phyloP scores from a whole-genome alignment of 2,113 vertebrate genomes.

The Polypterus senegalus region DNA sequence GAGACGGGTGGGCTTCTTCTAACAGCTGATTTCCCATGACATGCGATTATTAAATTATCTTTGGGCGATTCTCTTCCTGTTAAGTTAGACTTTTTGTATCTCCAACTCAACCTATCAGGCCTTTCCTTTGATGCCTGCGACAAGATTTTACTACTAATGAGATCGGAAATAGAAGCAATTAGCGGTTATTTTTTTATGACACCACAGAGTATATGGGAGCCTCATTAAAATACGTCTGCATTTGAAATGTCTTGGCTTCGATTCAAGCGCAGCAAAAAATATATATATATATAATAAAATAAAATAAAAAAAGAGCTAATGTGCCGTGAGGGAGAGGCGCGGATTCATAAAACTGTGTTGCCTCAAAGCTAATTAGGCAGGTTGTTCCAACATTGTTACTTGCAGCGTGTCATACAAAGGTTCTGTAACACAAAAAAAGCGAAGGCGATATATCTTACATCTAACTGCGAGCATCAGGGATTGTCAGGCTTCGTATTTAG shows the following conservation, averaged over 20 bases:
- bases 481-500: no score
- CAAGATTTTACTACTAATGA: background rate
- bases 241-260: background rate
- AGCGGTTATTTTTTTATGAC: constrained; percentile 2
- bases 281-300: constrained; percentile 7
- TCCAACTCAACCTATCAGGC: background rate
- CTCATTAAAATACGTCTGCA: constrained; percentile 3
- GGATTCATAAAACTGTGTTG: constrained; percentile 23
- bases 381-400: constrained; percentile 23
- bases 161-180: background rate
- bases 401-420: constrained; percentile 11
- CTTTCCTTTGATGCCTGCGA: background rate
- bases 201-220: background rate
- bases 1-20: no score
- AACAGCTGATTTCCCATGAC: no score
- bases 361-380: constrained; percentile 28
- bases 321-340: constrained; percentile 10
- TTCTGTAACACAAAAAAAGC: background rate
- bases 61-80: no score
- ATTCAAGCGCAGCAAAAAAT: no score
- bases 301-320: constrained; percentile 8
- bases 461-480: background rate
- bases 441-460: background rate
- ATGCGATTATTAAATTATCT: no score
- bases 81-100: no score